Evolutionary conservation across 2,888 invertebrate species (phyloP).

Genomic region (Rugalucina vietnamica): DNA sequence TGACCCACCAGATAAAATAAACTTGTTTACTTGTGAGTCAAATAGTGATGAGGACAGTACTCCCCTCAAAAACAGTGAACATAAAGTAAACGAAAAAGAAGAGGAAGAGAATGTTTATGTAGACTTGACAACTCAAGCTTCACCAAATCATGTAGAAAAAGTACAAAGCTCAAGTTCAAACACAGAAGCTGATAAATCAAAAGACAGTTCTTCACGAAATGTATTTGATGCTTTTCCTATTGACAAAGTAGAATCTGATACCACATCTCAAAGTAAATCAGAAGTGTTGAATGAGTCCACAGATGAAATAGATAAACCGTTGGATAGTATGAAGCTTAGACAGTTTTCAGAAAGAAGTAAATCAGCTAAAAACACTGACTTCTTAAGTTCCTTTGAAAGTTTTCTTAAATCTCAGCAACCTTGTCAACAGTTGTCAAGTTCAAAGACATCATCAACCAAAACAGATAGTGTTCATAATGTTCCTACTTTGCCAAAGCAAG

Average conservation of each 20-base stretch:
- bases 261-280: no score
- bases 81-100: not conserved
- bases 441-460: not conserved
- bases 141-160: not conserved
- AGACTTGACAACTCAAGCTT: not conserved
- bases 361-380: conserved; percentile 5
- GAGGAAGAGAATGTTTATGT: not conserved
- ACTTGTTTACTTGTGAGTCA: not conserved
- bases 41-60: no score
- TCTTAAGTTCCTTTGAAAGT: conserved; percentile 46
- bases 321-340: not conserved
- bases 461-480: not conserved
- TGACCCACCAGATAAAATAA: conserved; percentile 8
- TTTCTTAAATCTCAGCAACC: conserved; percentile 21
- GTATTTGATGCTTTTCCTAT: conserved; percentile 62
- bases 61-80: no score
- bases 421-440: not conserved
- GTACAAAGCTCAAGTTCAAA: not conserved
- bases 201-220: conserved; percentile 33
- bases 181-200: not conserved
- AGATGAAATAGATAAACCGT: not conserved
- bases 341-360: conserved; percentile 1
- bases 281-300: not conserved
- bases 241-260: not conserved
- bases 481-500: not conserved